phyloP scores from a whole-genome alignment of 2,888 invertebrate genomes.

The Siphlonurus alternatus region DNA sequence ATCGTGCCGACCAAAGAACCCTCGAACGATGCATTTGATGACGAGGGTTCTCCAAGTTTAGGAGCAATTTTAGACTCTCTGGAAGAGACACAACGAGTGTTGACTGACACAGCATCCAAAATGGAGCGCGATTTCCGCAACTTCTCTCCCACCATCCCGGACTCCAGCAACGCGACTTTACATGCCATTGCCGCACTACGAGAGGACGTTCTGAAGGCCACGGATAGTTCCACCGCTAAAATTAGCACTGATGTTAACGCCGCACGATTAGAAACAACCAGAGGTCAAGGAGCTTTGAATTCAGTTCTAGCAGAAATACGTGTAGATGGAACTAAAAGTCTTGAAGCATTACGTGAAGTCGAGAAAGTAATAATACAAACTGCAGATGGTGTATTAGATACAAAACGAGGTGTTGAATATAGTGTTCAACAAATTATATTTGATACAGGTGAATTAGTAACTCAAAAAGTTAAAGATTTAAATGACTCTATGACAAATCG shows the following conservation, averaged over 20 bases:
- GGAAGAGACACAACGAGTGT: background rate
- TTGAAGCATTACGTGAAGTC: constrained; percentile 46
- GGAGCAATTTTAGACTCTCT: background rate
- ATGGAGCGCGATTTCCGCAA: background rate
- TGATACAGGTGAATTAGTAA: constrained; percentile 39
- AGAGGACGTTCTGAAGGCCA: background rate
- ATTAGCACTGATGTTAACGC: background rate
- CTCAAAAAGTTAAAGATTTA: constrained; percentile 42
- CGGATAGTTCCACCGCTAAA: background rate
- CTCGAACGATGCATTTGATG: background rate
- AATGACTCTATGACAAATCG: constrained; percentile 34
- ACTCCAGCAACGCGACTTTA: background rate
- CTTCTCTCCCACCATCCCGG: background rate
- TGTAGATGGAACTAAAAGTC: constrained; percentile 11
- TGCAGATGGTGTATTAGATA: constrained; percentile 68
- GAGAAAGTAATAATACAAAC: constrained; percentile 66
- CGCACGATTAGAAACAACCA: background rate
- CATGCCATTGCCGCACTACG: background rate
- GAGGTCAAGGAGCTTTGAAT: background rate
- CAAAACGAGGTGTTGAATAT: constrained; percentile 68
- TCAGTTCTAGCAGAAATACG: background rate
- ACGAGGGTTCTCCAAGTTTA: background rate
- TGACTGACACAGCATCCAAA: background rate
- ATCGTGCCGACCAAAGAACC: background rate
- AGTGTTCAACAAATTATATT: constrained; percentile 60